Conservation (phyloP, 1,140 invertebrate species). For the Anoplolepis gracilipes region DNA sequence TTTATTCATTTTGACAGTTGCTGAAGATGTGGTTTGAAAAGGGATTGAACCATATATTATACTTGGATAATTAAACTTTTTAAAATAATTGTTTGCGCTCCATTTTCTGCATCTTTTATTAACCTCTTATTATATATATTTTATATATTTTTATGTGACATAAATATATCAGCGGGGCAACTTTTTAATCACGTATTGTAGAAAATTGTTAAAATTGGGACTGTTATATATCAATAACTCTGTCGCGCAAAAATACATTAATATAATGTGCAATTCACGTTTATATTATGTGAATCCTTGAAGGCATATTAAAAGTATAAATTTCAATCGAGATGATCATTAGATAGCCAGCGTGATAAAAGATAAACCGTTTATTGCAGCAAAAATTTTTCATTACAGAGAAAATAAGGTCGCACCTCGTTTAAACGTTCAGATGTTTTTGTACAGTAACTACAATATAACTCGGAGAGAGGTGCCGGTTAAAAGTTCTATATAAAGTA, state of each 20-base stretch:
- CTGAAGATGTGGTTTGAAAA: no score
- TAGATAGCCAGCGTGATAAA: conserved; percentile 35
- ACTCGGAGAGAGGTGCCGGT: conserved; percentile 35
- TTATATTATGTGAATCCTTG: neutral
- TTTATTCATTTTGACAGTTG: no score
- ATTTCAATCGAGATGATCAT: conserved; percentile 3
- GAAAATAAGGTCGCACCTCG: conserved; percentile 55
- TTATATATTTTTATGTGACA: neutral
- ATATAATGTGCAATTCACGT: neutral
- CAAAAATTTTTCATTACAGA: conserved; percentile 58
- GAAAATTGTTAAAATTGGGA: conserved; percentile 5
- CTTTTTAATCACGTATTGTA: neutral
- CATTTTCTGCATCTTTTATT: no score
- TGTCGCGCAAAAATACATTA: neutral
- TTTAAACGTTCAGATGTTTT: conserved; percentile 17
- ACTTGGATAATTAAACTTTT: neutral
- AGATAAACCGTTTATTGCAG: conserved; percentile 60
- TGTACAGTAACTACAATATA: conserved; percentile 55
- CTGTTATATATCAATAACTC: neutral
- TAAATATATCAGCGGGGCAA: neutral
- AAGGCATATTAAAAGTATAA: neutral
- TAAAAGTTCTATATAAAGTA: conserved; percentile 54
- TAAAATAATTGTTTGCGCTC: neutral
- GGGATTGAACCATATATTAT: no score
- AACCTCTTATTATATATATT: neutral